Evolutionary conservation across 1,140 invertebrate species (phyloP).

Genomic region (Pygmarrhopalites habei): DNA sequence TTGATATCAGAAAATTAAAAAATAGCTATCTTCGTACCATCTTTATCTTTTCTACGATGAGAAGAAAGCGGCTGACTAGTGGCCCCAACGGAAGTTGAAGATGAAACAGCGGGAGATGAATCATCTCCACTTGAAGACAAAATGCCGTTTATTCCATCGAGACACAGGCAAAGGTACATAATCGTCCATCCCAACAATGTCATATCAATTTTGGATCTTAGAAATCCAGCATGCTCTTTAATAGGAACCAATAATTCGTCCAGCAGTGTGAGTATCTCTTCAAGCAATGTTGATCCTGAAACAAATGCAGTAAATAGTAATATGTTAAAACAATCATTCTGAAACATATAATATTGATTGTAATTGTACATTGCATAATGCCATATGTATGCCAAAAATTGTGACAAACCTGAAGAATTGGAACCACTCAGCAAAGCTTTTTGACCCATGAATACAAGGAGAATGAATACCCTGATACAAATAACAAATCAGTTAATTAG

Average conservation of each 20-base stretch:
- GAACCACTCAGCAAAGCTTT: slow-evolving; percentile 60
- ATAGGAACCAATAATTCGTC: slow-evolving; percentile 46
- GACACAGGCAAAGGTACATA: slow-evolving; percentile 36
- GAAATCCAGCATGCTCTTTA: slow-evolving; percentile 27
- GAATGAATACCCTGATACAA: slow-evolving; percentile 65
- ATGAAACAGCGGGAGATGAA: too few relatives aligned
- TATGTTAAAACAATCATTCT: too few relatives aligned
- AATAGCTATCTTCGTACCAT: background rate
- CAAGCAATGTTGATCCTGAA: too few relatives aligned
- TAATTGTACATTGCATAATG: too few relatives aligned
- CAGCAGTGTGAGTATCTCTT: slow-evolving; percentile 46
- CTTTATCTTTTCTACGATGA: too few relatives aligned
- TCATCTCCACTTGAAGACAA: too few relatives aligned
- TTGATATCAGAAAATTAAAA: background rate
- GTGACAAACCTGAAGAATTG: slow-evolving; percentile 46
- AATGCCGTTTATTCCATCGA: slow-evolving; percentile 34
- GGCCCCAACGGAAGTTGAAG: too few relatives aligned
- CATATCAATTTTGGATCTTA: slow-evolving; percentile 38
- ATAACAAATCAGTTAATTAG: background rate
- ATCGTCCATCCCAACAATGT: slow-evolving; percentile 35
- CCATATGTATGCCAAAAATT: too few relatives aligned
- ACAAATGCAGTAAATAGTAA: too few relatives aligned
- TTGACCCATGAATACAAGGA: slow-evolving; percentile 76
- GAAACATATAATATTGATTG: too few relatives aligned
- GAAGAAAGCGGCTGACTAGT: too few relatives aligned